phyloP scores from a whole-genome alignment of 2,113 vertebrate genomes.

The Tychaedon coryphoeus region DNA sequence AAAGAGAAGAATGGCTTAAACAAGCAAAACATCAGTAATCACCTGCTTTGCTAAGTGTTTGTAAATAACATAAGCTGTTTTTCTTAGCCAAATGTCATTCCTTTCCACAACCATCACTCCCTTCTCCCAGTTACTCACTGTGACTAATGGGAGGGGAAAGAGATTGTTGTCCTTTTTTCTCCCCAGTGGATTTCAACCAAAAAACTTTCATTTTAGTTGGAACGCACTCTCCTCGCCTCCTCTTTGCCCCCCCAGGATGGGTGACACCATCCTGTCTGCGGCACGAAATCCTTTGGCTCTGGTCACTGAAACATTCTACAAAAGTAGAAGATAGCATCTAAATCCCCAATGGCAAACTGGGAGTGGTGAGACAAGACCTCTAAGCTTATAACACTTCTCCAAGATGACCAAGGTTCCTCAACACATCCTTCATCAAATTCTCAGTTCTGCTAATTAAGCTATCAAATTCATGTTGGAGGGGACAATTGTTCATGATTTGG shows the following conservation, averaged over 20 bases:
- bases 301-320: not conserved
- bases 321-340: not conserved
- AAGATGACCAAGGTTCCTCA: not conserved
- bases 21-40: constrained; percentile 50
- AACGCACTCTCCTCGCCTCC: not conserved
- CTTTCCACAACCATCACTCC: constrained; percentile 28
- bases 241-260: not conserved
- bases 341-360: not conserved
- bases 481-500: constrained; percentile 49
- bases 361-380: not conserved
- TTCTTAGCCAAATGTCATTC: constrained; percentile 37
- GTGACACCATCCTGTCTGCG: not conserved
- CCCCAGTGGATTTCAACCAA: not conserved
- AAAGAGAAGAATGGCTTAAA: constrained; percentile 40
- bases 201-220: not conserved
- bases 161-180: not conserved
- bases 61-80: constrained; percentile 18
- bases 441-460: constrained; percentile 8
- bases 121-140: constrained; percentile 43
- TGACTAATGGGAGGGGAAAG: constrained; percentile 32
- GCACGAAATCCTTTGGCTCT: not conserved
- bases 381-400: not conserved
- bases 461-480: not conserved
- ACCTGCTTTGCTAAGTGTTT: constrained; percentile 45
- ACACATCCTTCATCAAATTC: not conserved